Evolutionary conservation across 2,888 invertebrate genomes (phyloP).

Genomic region (Eulithis prunata): DNA sequence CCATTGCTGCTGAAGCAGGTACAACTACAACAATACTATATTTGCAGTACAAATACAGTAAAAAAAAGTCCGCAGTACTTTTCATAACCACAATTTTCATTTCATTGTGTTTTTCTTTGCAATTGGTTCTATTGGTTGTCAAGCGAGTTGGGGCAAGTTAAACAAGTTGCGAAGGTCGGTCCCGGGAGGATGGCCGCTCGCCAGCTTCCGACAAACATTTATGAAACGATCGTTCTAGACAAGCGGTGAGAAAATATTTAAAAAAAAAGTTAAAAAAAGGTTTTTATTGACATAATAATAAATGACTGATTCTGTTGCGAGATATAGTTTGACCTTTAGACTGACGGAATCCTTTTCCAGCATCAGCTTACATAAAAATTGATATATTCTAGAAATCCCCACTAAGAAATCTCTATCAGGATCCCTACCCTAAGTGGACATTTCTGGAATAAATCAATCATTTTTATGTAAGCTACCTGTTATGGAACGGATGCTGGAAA

Average conservation of each 20-base stretch:
- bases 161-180: conserved; percentile 22
- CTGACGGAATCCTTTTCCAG: too few species aligned
- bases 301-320: too few species aligned
- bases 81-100: conserved; percentile 27
- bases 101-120: conserved; percentile 38
- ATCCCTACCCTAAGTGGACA: too few species aligned
- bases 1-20: conserved; percentile 66
- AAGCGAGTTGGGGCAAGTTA: conserved; percentile 35
- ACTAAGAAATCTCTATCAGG: too few species aligned
- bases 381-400: too few species aligned
- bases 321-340: too few species aligned
- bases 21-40: background rate
- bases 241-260: background rate
- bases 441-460: too few species aligned
- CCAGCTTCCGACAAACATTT: conserved; percentile 42
- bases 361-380: too few species aligned
- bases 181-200: conserved; percentile 15
- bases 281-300: too few species aligned
- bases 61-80: background rate
- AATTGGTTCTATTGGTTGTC: conserved; percentile 39
- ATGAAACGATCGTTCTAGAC: conserved; percentile 42
- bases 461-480: too few species aligned
- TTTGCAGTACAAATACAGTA: background rate
- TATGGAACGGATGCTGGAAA: too few species aligned
- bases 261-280: too few species aligned